Evolutionary conservation across 2,113 vertebrate genomes (phyloP), one percentile per base, ranked within the genome.

Genomic region (Oxyruncus cristatus): DNA sequence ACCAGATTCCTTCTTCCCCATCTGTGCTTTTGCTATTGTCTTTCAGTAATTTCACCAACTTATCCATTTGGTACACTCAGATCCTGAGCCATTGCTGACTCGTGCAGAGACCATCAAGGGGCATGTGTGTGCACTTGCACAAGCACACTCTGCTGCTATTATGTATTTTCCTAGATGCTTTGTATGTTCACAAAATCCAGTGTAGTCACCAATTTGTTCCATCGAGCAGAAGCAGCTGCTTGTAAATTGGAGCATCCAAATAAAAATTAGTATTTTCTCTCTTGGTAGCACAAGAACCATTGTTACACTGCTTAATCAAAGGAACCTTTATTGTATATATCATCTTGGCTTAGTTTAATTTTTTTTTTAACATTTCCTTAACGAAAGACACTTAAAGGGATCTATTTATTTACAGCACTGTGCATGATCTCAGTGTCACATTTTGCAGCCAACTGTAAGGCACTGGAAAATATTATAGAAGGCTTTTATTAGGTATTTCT

Each of bases 1-100:
- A 63, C 58, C 91, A 93, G 79, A 95, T 97, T 97, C 96, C 63
- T 95, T 98, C 91, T 94, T 86, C 68, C 90, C 95, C 71, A 95
- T 88, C 72, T 97, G 76, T 86, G 77, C 41, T 89, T 71, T 76
- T 85, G 53, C 41, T 88, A 8, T 47, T 65, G 27, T 94, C 32
- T 74, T 94, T 89, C 72, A 88, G 47, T 65, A 94, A 74, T 80
- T 86, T n/a, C n/a, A n/a, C n/a, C n/a, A n/a, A n/a, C n/a, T 63
- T 90, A 76, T 52, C 41, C 52, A 41, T 89, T 95, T 92, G 27
- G 42, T 76, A n/a, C 20, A 28, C 46, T 92, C 49, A 58, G 23
- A 63, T 93, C 49, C 91, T 91, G 44, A 94, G 59, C 35, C 63
- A 42, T 42, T 62, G 9, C 39, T 93, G n/a, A n/a, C 26, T 66